A percentile compares a stretch with the other conserved stretches of the same genome.
Conservation (phyloP, 2,888 invertebrate genomes). For the Metellina segmentata region DNA sequence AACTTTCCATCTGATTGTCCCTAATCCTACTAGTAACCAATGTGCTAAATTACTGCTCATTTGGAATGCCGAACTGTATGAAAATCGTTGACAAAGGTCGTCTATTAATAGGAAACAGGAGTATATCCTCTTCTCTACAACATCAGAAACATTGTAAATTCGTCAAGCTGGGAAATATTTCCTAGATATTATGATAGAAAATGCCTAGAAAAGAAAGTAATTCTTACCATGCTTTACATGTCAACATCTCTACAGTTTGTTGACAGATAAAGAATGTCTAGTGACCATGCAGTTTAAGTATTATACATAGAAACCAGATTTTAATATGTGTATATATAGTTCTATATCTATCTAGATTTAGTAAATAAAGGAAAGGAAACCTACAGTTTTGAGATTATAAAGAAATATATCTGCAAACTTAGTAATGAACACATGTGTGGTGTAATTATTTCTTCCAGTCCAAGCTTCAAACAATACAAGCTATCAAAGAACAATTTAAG, state of each 20-base stretch:
- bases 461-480: neutral
- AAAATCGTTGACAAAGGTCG: slow-evolving; percentile 45
- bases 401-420: neutral
- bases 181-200: slow-evolving; percentile 49
- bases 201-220: slow-evolving; percentile 31
- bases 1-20: slow-evolving; percentile 67
- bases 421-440: neutral
- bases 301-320: slow-evolving; percentile 23
- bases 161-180: slow-evolving; percentile 39
- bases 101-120: slow-evolving; percentile 54
- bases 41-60: slow-evolving; percentile 57
- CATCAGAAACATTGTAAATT: slow-evolving; percentile 54
- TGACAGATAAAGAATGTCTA: slow-evolving; percentile 49
- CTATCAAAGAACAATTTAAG: neutral
- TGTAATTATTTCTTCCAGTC: slow-evolving; percentile 6
- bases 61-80: slow-evolving; percentile 46
- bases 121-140: slow-evolving; percentile 45
- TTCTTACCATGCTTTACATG: slow-evolving; percentile 37
- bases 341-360: slow-evolving; percentile 53
- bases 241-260: slow-evolving; percentile 24
- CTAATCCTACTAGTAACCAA: slow-evolving; percentile 70
- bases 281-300: slow-evolving; percentile 62
- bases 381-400: slow-evolving; percentile 16
- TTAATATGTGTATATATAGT: slow-evolving; percentile 31
- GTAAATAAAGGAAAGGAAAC: slow-evolving; percentile 48